Conservation (phyloP, 2,113 vertebrate genomes). For the Thunnus thynnus region DNA sequence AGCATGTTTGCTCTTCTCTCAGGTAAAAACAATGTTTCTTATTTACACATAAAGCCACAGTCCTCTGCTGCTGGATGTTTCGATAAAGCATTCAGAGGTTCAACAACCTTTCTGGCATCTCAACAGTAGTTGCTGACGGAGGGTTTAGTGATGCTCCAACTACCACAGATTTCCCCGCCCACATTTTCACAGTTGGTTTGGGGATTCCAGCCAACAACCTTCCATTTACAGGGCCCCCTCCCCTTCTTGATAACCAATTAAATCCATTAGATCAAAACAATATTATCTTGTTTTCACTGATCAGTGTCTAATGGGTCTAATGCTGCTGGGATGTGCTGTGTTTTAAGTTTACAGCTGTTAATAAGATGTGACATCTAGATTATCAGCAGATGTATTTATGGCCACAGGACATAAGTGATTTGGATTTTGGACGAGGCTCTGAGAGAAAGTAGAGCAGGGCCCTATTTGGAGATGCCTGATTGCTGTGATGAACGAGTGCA, state of each 20-base stretch:
- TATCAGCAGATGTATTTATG: constrained; percentile 75
- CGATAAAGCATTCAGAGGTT: background rate
- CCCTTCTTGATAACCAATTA: constrained; percentile 43
- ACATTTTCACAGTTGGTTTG: background rate
- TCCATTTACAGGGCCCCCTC: constrained; percentile 21
- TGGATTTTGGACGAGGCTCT: constrained; percentile 63
- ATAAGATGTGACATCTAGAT: constrained; percentile 73
- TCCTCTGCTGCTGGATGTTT: background rate
- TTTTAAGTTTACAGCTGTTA: constrained; percentile 62
- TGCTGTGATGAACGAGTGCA: constrained; percentile 52
- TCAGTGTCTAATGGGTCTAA: constrained; percentile 62
- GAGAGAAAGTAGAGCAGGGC: constrained; percentile 59
- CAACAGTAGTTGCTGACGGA: constrained; percentile 2
- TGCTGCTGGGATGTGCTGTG: constrained; percentile 53
- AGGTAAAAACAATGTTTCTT: background rate
- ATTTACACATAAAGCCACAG: background rate
- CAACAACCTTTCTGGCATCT: background rate
- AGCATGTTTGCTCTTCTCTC: constrained; percentile 21
- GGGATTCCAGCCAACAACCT: constrained; percentile 44
- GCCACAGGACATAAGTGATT: constrained; percentile 70
- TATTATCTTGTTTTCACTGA: constrained; percentile 72
- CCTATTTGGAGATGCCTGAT: constrained; percentile 73
- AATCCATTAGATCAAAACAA: constrained; percentile 70
- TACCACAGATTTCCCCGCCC: background rate
- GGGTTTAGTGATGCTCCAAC: background rate